These are phyloP conservation scores for Phrynocephalus vlangalii DNA, from an alignment of 2,797 vertebrate species.

Conservation along the genomic window DNA sequence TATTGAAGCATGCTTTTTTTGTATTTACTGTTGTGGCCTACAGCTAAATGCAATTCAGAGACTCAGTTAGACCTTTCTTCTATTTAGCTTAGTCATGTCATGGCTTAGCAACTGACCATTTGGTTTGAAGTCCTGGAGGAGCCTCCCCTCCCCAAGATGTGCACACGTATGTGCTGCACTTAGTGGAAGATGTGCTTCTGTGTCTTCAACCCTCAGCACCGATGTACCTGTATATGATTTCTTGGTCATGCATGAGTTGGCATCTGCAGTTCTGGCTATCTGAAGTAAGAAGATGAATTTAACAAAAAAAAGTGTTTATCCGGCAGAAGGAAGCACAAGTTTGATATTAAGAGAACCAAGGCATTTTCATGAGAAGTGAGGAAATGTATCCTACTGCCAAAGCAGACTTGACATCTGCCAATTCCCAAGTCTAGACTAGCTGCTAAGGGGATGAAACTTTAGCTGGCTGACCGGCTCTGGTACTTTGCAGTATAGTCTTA, in stretches of 20 bases:
- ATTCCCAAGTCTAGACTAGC: conserved; percentile 4
- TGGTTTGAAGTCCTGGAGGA: too few relatives aligned
- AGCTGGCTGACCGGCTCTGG: background rate
- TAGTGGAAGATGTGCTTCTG: background rate
- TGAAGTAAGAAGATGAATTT: background rate
- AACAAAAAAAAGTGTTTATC: background rate
- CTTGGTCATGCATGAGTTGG: background rate
- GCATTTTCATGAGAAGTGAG: background rate
- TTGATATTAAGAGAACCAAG: conserved; percentile 4
- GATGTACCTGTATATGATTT: background rate
- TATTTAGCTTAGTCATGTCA: background rate
- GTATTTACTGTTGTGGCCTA: too few relatives aligned
- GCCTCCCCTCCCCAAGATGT: background rate
- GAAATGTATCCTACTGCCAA: conserved; percentile 7
- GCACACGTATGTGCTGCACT: too few relatives aligned
- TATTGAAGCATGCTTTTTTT: too few relatives aligned
- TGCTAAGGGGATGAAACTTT: background rate
- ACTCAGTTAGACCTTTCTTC: background rate
- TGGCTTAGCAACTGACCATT: too few relatives aligned
- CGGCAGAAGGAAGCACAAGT: conserved; percentile 33
- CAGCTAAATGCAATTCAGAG: too few relatives aligned
- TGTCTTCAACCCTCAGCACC: background rate
- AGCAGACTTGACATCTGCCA: background rate
- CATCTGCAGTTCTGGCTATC: fast-evolving
- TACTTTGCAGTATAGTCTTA: background rate